Evolutionary conservation across 1,140 invertebrate species (phyloP).

Genomic region (Oryctes rhinoceros): DNA sequence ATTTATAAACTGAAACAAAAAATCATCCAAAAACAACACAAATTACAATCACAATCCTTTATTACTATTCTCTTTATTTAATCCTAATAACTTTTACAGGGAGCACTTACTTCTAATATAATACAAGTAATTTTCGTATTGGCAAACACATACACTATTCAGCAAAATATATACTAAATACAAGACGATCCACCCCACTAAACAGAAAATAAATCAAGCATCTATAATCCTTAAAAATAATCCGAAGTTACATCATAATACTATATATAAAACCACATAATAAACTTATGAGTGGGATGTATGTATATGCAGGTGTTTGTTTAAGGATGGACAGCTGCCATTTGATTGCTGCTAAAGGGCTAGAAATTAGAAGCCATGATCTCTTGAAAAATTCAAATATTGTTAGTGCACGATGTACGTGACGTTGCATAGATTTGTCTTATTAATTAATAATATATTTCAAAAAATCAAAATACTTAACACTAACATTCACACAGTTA

Average conservation of each 20-base stretch:
- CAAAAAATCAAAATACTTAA: too few species aligned
- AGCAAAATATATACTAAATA: slow-evolving; percentile 16
- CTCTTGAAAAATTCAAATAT: too few species aligned
- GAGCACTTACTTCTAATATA: slow-evolving; percentile 26
- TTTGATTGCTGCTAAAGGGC: too few species aligned
- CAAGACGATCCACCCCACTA: slow-evolving; percentile 8
- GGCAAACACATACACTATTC: slow-evolving; percentile 25
- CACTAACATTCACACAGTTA: too few species aligned
- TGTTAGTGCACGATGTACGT: too few species aligned
- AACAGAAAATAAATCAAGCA: background rate
- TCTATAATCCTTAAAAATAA: background rate
- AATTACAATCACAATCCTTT: background rate
- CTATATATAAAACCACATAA: background rate
- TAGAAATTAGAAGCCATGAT: too few species aligned
- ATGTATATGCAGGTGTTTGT: background rate
- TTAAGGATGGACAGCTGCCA: too few species aligned
- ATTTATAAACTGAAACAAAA: too few species aligned
- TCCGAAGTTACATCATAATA: background rate
- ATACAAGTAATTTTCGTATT: slow-evolving; percentile 23
- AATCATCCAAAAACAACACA: background rate
- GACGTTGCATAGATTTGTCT: too few species aligned
- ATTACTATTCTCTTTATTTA: background rate
- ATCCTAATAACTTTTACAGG: slow-evolving; percentile 27
- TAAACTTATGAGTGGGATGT: background rate
- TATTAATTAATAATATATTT: too few species aligned